Evolutionary conservation across 2,888 invertebrate species (phyloP).

Genomic region (Macrophya alboannulata): DNA sequence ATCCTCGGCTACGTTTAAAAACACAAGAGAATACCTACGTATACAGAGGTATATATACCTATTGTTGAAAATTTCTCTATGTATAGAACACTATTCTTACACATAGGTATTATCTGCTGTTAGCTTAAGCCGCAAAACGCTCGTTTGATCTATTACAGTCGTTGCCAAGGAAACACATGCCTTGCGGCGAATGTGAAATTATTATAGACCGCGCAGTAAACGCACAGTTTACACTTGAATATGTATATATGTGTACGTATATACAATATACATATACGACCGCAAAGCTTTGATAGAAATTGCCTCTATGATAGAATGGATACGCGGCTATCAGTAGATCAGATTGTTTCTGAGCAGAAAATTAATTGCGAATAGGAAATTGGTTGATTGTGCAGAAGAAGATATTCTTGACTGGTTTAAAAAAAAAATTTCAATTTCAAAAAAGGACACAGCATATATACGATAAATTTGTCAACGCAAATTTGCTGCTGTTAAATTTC

Average conservation of each 20-base stretch:
- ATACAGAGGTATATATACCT: neutral
- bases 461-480: neutral
- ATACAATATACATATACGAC: neutral
- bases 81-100: neutral
- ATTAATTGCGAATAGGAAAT: neutral
- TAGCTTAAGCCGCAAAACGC: neutral
- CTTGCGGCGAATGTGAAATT: conserved; percentile 25
- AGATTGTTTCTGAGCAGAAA: neutral
- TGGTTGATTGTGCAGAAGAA: neutral
- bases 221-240: conserved; percentile 6
- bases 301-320: neutral
- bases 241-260: neutral
- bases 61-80: neutral
- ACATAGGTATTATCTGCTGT: conserved; percentile 1
- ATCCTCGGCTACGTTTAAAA: neutral
- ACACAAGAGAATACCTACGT: too few species aligned
- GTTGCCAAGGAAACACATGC: conserved; percentile 33
- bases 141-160: conserved; percentile 47
- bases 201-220: conserved; percentile 33
- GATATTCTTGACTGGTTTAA: neutral
- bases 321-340: neutral
- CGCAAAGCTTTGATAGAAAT: conserved; percentile 1
- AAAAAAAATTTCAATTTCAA: neutral
- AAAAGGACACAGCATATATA: neutral
- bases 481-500: neutral